Evolutionary conservation across 1,140 invertebrate species (phyloP), one percentile per base, ranked within the genome.

Genomic region (Cotesia typhae): DNA sequence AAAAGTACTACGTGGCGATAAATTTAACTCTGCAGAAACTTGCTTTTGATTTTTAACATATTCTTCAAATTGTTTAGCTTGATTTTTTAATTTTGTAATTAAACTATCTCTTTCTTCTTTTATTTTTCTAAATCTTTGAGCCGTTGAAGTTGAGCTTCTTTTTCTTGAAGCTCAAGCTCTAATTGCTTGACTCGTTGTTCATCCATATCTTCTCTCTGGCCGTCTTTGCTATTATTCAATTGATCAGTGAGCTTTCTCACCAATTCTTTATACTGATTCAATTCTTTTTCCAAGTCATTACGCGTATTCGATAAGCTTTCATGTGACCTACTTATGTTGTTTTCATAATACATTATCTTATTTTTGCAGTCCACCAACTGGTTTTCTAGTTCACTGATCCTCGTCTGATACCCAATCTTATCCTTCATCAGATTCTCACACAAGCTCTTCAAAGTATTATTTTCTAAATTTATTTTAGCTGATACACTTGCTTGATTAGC

Each of bases 41-140:
- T 84, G 82, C 59, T 74, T 82, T 51, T 84, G 82, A 67, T 74
- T 83, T 17, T 82, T 84, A 0, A 85, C 74, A 47, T 83, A 81
- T 51, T 82, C 82, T 53, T 86, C 83, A 51, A 86, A 85, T 14
- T 82, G 82, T 35, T 81, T 80, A 0, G 83, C 80, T 67, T 86
- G 84, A 76, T 84, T 81, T 71, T 82, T 82, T 47, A 85, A 71
- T 67, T 84, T 85, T 17, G 64, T 41, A 6, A 84, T 74, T 10
- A 84, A 66, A 9, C 80, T 77, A 67, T 86, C 81, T 64, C 84
- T 73, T 12, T 86, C 84, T 7, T 79, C 73, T 61, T 81, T 84
- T 1, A 85, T 77, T n/a, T 76, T 2, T 83, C 79, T 0, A 82
- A 74, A 6, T 85, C 83, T 36, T 82, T 83, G n/a, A 77, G 64